Conservation (phyloP, 2,888 invertebrate species). For the Pseudanteris insignis region DNA sequence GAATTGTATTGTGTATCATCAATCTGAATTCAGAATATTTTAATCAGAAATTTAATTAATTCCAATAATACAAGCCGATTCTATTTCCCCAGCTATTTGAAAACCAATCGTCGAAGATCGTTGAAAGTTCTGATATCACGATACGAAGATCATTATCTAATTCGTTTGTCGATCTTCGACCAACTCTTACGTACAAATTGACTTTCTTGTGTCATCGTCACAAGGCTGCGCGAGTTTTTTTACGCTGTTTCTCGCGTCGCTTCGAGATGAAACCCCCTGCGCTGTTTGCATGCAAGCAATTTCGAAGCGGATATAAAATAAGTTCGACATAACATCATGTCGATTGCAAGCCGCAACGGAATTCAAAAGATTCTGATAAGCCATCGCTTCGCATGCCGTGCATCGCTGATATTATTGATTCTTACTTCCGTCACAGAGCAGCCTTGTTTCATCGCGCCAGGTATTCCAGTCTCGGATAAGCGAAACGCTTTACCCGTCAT, state of each 20-base stretch:
- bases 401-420: constrained; percentile 29
- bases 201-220: too few species aligned
- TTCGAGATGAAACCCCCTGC: constrained; percentile 4
- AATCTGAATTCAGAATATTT: too few species aligned
- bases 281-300: constrained; percentile 27
- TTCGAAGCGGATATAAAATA: constrained; percentile 28
- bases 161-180: too few species aligned
- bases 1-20: too few species aligned
- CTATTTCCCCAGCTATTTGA: too few species aligned
- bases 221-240: too few species aligned
- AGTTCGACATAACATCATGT: constrained; percentile 30
- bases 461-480: constrained; percentile 18
- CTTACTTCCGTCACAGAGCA: constrained; percentile 9
- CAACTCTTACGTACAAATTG: too few species aligned
- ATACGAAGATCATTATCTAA: too few species aligned
- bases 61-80: too few species aligned
- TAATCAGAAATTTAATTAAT: too few species aligned
- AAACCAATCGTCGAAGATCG: too few species aligned
- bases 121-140: too few species aligned
- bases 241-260: background rate
- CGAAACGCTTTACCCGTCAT: background rate
- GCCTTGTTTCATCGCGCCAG: constrained; percentile 17
- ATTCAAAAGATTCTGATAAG: constrained; percentile 42
- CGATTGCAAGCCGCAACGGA: constrained; percentile 31
- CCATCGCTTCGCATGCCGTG: constrained; percentile 21